Percentiles rank a stretch among this genome's conserved stretches.
Conservation (phyloP, 2,113 vertebrate genomes). For the Epinephelus moara region DNA sequence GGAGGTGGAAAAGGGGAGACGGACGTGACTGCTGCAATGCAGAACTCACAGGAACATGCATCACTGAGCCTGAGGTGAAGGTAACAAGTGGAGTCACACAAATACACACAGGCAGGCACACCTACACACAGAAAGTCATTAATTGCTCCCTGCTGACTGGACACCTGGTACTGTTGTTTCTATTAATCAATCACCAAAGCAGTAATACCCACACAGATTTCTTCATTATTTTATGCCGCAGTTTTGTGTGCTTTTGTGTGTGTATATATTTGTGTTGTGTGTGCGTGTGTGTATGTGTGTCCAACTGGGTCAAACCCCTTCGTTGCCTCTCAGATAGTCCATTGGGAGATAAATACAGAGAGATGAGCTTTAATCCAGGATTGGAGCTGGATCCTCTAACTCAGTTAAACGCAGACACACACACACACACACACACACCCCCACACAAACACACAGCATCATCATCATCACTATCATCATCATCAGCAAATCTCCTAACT, state of each 20-base stretch:
- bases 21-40: slow-evolving; percentile 64
- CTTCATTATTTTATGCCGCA: slow-evolving; percentile 19
- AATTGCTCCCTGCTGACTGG: slow-evolving; percentile 56
- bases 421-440: slow-evolving; percentile 14
- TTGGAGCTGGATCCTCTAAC: slow-evolving; percentile 63
- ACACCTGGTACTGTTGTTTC: slow-evolving; percentile 52
- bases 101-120: slow-evolving; percentile 18
- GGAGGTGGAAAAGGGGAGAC: background rate
- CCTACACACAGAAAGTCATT: slow-evolving; percentile 9
- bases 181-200: slow-evolving; percentile 54
- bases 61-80: slow-evolving; percentile 35
- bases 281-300: slow-evolving; percentile 24
- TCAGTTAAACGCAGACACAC: slow-evolving; percentile 63
- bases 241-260: slow-evolving; percentile 10
- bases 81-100: slow-evolving; percentile 43
- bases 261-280: slow-evolving; percentile 18
- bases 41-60: slow-evolving; percentile 47
- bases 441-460: background rate
- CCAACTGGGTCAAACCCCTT: slow-evolving; percentile 72
- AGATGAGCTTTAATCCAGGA: slow-evolving; percentile 72
- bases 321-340: slow-evolving; percentile 58
- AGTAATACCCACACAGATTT: slow-evolving; percentile 7
- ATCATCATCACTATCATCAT: background rate
- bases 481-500: background rate
- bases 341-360: slow-evolving; percentile 60